Base-by-base conservation (phyloP, 2,888 invertebrate genomes). In the Hypsopygia costalis region DNA sequence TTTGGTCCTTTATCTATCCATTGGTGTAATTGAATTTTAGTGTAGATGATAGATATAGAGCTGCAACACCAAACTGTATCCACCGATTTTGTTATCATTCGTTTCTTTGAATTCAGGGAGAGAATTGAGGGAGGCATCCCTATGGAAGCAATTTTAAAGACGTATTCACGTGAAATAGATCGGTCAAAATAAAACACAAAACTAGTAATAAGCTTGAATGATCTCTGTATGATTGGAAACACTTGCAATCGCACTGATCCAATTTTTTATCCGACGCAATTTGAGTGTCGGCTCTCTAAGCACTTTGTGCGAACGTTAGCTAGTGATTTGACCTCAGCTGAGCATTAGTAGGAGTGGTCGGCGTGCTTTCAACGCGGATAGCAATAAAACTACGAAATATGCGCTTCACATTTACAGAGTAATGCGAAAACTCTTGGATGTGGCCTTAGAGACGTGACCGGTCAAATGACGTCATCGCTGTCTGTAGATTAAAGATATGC, bases 281-380 rank as follows among this genome's bases (percentile, higher is more conserved):
- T 77, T 74, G 70, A 73, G 58, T 67, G 60, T 58, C 56, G 60
- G 61, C 69, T 69, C 69, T 79, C 77, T 79, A 75, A 80, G 73
- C 72, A 65, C 66, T 69, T 63, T 61, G 16, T 4, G 16, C 62
- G 52, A 67, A 59, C 58, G 55, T 59, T 48, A 59, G 66, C 68
- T 58, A 69, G 81, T 81, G 81, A 82, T 81, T 81, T 81, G 80
- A 81, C 74, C 81, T 76, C 65, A 70, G 72, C 69, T 69, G 62
- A 57, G 70, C 73, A 78, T 78, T 78, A 80, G 80, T 69, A 68
- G 70, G 71, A 70, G 74, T 70, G 75, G 65, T 63, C 62, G 60
- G 62, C 63, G 65, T 62, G 71, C 76, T 79, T 73, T 79, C 80
- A 77, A 73, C 71, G 68, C 64, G 62, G 66, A 61, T 63, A 63